phyloP scores from a whole-genome alignment of 2,888 invertebrate species.

The Encarsia formosa region DNA sequence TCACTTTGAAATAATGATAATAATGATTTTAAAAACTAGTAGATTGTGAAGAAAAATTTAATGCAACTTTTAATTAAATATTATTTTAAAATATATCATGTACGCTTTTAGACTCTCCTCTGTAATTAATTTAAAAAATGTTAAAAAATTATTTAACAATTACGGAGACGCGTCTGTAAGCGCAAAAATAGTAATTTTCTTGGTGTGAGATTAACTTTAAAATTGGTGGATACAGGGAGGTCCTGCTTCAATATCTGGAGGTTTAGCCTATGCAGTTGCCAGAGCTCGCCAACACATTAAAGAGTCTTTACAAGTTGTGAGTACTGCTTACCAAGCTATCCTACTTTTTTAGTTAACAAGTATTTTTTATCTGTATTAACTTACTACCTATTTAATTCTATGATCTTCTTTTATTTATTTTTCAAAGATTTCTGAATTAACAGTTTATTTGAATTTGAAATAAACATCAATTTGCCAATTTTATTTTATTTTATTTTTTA shows the following conservation, averaged over 20 bases:
- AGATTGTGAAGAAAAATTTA: too few species aligned
- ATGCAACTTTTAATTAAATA: too few species aligned
- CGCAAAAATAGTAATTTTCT: slow-evolving; percentile 32
- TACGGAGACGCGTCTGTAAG: slow-evolving; percentile 31
- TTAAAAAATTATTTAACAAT: background rate
- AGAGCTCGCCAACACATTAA: slow-evolving; percentile 82
- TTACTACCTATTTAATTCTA: slow-evolving; percentile 17
- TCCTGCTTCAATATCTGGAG: slow-evolving; percentile 44
- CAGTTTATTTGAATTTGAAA: too few species aligned
- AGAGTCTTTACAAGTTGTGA: slow-evolving; percentile 55
- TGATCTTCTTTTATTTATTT: too few species aligned
- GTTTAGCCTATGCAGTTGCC: slow-evolving; percentile 77
- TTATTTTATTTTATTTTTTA: too few species aligned
- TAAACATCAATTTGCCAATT: too few species aligned
- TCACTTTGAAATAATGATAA: too few species aligned
- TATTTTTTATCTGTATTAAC: slow-evolving; percentile 11
- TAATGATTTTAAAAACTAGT: too few species aligned
- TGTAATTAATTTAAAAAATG: background rate
- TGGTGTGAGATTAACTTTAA: slow-evolving; percentile 43
- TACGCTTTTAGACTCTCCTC: background rate
- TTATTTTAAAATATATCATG: background rate
- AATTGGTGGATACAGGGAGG: slow-evolving; percentile 45
- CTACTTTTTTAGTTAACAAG: slow-evolving; percentile 17
- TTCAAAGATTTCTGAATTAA: too few species aligned
- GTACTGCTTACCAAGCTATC: slow-evolving; percentile 37